These are phyloP conservation scores for Equus quagga DNA, from an alignment of 2,113 vertebrate species.

Conservation along the genomic window DNA sequence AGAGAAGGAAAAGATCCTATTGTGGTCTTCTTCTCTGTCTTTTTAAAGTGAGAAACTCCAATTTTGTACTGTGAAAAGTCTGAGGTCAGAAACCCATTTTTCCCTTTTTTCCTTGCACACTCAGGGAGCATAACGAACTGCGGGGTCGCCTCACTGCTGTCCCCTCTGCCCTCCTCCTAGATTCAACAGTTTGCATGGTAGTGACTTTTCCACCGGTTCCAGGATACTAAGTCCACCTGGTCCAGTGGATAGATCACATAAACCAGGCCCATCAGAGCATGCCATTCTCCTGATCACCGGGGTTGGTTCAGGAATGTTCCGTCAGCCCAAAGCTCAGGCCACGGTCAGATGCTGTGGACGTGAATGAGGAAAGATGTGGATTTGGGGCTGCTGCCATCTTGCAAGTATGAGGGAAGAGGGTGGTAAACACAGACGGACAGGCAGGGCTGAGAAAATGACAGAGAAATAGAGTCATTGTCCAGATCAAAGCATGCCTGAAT, in stretches of 20 bases:
- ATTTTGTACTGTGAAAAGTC: not conserved
- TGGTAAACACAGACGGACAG: too few species aligned
- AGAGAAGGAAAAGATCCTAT: not conserved
- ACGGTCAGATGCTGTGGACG: rapidly evolving
- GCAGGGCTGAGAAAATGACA: not conserved
- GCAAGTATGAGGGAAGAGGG: rapidly evolving
- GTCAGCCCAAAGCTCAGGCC: not conserved
- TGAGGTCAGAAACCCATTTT: not conserved
- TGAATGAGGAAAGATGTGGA: not conserved
- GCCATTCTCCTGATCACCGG: not conserved
- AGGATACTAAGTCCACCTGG: not conserved
- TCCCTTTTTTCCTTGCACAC: not conserved
- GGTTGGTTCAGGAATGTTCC: not conserved
- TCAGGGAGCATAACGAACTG: rapidly evolving
- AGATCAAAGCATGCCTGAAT: rapidly evolving
- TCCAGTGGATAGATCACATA: rapidly evolving
- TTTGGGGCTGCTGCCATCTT: not conserved
- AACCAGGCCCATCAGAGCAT: rapidly evolving
- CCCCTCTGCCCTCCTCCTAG: rapidly evolving
- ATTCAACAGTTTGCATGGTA: not conserved
- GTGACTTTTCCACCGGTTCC: not conserved
- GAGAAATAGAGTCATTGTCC: not conserved
- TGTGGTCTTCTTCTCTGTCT: not conserved
- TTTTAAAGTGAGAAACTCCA: not conserved
- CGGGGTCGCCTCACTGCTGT: rapidly evolving